phyloP scores from a whole-genome alignment of 2,888 invertebrate species.

The Cylloceria caligata region DNA sequence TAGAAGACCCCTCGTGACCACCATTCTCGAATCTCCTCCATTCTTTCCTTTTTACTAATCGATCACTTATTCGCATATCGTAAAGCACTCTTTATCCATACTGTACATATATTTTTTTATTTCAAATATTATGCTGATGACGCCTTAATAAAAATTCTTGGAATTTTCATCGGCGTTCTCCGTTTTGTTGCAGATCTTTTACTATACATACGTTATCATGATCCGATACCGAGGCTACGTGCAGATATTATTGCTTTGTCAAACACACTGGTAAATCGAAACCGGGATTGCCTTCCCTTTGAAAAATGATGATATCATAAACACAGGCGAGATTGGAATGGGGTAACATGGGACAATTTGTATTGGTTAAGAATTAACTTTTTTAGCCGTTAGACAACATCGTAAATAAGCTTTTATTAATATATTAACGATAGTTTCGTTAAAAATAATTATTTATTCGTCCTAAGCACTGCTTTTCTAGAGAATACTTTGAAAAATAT shows the following conservation, averaged over 20 bases:
- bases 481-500: no score
- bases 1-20: background rate
- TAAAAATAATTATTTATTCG: no score
- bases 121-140: background rate
- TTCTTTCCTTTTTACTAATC: slow-evolving; percentile 14
- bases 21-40: slow-evolving; percentile 1
- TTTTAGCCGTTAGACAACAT: no score
- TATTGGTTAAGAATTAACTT: no score
- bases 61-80: slow-evolving; percentile 25
- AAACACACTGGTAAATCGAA: background rate
- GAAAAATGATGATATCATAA: background rate
- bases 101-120: background rate
- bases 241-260: background rate
- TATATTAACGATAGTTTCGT: no score
- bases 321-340: background rate
- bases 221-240: slow-evolving; percentile 15
- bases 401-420: no score
- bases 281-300: background rate
- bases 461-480: no score
- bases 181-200: slow-evolving; percentile 24
- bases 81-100: slow-evolving; percentile 5
- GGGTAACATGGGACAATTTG: background rate
- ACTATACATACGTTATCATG: slow-evolving; percentile 29
- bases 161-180: slow-evolving; percentile 32
- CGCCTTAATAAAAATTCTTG: slow-evolving; percentile 13